phyloP scores from a whole-genome alignment of 2,888 invertebrate species.

The Eupithecia inturbata region DNA sequence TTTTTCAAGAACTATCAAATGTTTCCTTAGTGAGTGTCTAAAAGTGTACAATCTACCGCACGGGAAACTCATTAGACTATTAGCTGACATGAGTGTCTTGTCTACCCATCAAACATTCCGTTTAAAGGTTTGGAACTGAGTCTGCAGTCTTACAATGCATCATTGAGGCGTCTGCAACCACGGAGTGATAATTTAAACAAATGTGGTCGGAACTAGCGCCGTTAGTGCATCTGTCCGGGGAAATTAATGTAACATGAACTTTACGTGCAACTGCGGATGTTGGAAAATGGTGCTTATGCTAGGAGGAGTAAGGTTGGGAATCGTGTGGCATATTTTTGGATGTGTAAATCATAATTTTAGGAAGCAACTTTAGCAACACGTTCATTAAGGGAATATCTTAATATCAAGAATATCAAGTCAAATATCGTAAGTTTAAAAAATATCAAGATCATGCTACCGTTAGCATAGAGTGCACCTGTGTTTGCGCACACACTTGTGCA shows the following conservation, averaged over 20 bases:
- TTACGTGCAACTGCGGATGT: background rate
- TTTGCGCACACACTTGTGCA: too few species aligned
- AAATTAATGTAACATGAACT: slow-evolving; percentile 37
- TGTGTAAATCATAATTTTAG: background rate
- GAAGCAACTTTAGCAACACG: background rate
- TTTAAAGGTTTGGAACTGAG: background rate
- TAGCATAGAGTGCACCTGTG: background rate
- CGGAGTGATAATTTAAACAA: background rate
- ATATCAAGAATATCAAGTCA: background rate
- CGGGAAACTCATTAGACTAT: background rate
- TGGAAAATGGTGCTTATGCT: background rate
- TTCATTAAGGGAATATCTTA: too few species aligned
- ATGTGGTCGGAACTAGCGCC: slow-evolving; percentile 6
- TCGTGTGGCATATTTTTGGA: background rate
- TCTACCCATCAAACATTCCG: background rate
- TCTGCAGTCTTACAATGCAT: slow-evolving; percentile 4
- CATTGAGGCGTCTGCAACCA: background rate
- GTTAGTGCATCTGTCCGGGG: slow-evolving; percentile 31
- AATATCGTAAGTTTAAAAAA: background rate
- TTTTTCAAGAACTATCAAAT: too few species aligned
- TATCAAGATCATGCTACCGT: background rate
- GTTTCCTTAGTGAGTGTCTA: too few species aligned
- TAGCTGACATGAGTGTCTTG: background rate
- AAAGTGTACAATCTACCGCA: too few species aligned
- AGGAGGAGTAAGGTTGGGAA: background rate